Evolutionary conservation across 2,888 invertebrate genomes (phyloP), one percentile per base, ranked within the genome.

Genomic region (Hemicrepidius hirtus): DNA sequence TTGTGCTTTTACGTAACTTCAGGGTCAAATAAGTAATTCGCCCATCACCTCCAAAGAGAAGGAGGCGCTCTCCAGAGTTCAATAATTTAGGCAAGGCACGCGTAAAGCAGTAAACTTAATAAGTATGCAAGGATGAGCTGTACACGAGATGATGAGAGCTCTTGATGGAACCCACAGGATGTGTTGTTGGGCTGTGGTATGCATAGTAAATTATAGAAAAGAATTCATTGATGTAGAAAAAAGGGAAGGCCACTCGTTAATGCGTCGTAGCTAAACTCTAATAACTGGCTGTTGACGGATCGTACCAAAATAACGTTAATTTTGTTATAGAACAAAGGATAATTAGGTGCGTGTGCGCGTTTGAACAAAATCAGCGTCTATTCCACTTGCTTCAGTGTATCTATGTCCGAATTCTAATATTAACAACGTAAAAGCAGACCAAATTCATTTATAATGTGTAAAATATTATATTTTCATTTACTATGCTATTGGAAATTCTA

Each of bases 111-210:
- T 32, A 18, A 35, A 20, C 37, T 37, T 57, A 13, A 57, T 57
- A 37, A 57, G 57, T 57, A 57, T 57, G 57, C 57, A 57, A 20
- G 37, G 57, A 53, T 53, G 53, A 53, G 35, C 37, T 12, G 7
- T 37, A n/a, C 16, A 18, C 57, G 20, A 57, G 57, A 57, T 50
- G 50, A 50, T 57, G 57, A 57, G 57, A 49, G 28, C 37, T 20
- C 57, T 57, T 57, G 57, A 57, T 57, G 57, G 32, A 37, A 57
- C 57, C 37, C 57, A 37, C 57, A 57, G 57, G 57, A 57, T 57
- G 57, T 57, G 57, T 57, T 20, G 57, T 20, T 13, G 53, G 18
- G 20, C 16, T 20, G 57, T 37, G 57, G 10, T 37, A 35, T 57
- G 57, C 57, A 57, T 57, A 37, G 37, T 20, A 57, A 53, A 37